Conservation (phyloP, 2,888 invertebrate species). For the Drosophila neotestacea region DNA sequence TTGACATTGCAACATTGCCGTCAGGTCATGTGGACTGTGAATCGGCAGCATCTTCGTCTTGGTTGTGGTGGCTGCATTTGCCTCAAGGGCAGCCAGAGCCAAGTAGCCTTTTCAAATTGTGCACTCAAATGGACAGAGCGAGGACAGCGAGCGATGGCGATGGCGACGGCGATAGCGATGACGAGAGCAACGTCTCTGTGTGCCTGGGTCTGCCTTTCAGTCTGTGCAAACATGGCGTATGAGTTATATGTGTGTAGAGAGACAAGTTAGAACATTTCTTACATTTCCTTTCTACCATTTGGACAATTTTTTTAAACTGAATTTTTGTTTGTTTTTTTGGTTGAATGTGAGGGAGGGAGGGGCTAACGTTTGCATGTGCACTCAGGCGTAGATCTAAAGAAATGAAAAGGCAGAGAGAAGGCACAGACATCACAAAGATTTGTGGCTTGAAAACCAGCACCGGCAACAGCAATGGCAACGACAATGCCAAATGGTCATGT, state of each 20-base stretch:
- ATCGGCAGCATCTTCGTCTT: slow-evolving; percentile 15
- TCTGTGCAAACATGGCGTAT: slow-evolving; percentile 55
- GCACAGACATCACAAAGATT: slow-evolving; percentile 52
- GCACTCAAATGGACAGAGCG: slow-evolving; percentile 76
- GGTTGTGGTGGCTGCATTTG: slow-evolving; percentile 33
- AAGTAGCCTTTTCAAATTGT: slow-evolving; percentile 81
- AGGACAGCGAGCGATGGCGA: slow-evolving; percentile 52
- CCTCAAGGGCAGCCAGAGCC: slow-evolving; percentile 63
- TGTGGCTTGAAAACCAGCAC: slow-evolving; percentile 71
- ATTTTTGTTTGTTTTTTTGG: slow-evolving; percentile 19
- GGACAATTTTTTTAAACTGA: slow-evolving; percentile 16
- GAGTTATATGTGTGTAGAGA: slow-evolving; percentile 51
- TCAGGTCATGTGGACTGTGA: slow-evolving; percentile 14
- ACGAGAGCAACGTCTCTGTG: slow-evolving; percentile 28
- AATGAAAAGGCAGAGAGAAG: slow-evolving; percentile 59
- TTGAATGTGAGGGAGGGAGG: neutral
- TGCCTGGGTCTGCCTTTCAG: slow-evolving; percentile 8
- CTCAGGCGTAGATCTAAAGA: slow-evolving; percentile 80
- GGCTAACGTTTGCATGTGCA: slow-evolving; percentile 78
- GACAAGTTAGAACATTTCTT: slow-evolving; percentile 54
- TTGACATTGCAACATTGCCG: slow-evolving; percentile 58
- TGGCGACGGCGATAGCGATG: neutral
- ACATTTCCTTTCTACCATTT: slow-evolving; percentile 50
- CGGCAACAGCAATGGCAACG: slow-evolving; percentile 53
- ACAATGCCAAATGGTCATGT: slow-evolving; percentile 74